Base-by-base conservation (phyloP, 2,797 vertebrate species). In the Spondyliosoma cantharus region DNA sequence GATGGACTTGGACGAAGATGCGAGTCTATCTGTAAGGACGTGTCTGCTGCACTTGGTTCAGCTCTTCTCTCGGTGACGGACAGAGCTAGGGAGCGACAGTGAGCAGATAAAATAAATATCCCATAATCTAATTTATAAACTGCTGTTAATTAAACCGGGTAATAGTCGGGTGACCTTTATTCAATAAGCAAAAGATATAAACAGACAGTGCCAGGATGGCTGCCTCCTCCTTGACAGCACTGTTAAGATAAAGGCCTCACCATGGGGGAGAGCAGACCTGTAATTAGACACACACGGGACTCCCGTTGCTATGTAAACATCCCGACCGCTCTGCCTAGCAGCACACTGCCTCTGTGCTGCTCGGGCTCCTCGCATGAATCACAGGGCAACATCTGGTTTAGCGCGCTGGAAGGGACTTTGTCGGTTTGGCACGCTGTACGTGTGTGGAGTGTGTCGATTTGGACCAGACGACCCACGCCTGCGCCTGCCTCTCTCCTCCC, bases 271-370 rank as follows among this genome's bases (percentile, higher is more conserved):
- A 70, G 76, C 49, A 83, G 87, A 87, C 81, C 86, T 92, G 91
- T 93, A 93, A 95, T 93, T 92, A 93, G 82, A 92, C 87, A 83
- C 87, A 80, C 84, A 82, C 79, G 29, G 89, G 88, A 86, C 89
- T 94, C 91, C 88, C 72, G 93, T 95, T 94, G 93, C 94, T 93
- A 93, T 84, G 91, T 94, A 94, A 95, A 95, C 94, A 95, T 85
- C 90, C 89, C 87, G 52, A 80, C 87, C 79, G 20, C 85, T 88
- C 81, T 83, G 86, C 78, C 78, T 77, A 78, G 82, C 86, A 85
- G 80, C 71, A 29, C 83, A 2, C 75, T 6, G 87, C 88, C 87
- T 89, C 76, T 69, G 74, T 29, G 83, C 82, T 67, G 68, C 74
- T 79, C 67, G 13, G 5, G 77, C 83, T 87, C 73, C 72, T 77